Base-by-base conservation (phyloP, 2,888 invertebrate species). In the Melieria omissa region DNA sequence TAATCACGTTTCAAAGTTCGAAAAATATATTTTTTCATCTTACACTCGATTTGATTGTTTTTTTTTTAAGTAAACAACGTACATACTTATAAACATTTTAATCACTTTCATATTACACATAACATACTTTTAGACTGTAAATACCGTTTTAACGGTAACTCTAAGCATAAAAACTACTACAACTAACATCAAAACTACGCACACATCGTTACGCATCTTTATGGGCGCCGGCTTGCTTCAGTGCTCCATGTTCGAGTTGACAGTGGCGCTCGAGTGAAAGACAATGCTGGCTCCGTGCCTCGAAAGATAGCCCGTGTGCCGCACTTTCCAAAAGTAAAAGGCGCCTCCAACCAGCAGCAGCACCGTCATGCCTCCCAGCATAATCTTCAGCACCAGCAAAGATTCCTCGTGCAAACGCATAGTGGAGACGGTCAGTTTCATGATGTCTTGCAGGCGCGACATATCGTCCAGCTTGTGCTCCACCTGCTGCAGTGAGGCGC, bases 211-310 rank as follows among this genome's bases (percentile, higher is more conserved):
- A 2, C 29, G 29, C 29, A 29, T 29, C 29, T 29, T 29, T 29
- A 29, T 29, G 2, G 29, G 29, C 29, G 29, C 29, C 29, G 2
- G 14, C 29, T 16, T 55, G 7, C 52, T 49, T 65, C 42, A 72
- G 41, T 76, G 76, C 45, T 80, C 79, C 63, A 82, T 74, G 73
- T 82, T 80, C 41, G 82, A 81, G 60, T 85, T 83, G 74, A 86
- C 80, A 5, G 85, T 86, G 47, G 80, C 83, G 63, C 78, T 83
- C 8, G 86, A 86, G n/a, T 83, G 81, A 73, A 84, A 86, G 9
- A 86, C 83, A 29, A 86, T 86, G 73, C 84, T 85, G 52, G 82
- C 81, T 61, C 81, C 82, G 0, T 78, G 75, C 12, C 78, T 76
- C 12, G 79, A 73, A 57, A 84, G 83, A n/a, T 78, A 81, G 2